These are phyloP conservation scores for Baccha elongata DNA, from an alignment of 2,888 invertebrate genomes.

Conservation along the genomic window DNA sequence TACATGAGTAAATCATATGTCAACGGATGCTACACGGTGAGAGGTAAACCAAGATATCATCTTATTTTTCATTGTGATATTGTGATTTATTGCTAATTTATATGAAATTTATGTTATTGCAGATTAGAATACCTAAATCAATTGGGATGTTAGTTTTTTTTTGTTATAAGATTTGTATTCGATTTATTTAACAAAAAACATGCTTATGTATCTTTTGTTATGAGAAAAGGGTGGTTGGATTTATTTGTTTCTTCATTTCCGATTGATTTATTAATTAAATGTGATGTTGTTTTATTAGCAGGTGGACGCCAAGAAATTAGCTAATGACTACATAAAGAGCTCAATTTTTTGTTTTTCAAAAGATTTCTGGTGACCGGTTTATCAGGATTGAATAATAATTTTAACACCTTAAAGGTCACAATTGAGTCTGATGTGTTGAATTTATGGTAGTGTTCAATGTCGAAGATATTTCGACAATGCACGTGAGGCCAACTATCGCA, in stretches of 20 bases:
- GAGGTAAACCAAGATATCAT: constrained; percentile 21
- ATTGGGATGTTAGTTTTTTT: constrained; percentile 7
- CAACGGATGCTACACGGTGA: constrained; percentile 14
- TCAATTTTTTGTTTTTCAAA: neutral
- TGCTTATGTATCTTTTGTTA: constrained; percentile 2
- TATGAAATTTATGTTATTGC: constrained; percentile 34
- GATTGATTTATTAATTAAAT: neutral
- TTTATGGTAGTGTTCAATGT: no score
- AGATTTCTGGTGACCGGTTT: neutral
- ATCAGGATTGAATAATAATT: neutral
- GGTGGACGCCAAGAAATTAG: constrained; percentile 14
- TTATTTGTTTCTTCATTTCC: neutral
- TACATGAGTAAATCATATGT: constrained; percentile 24
- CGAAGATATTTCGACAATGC: no score
- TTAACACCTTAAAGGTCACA: neutral
- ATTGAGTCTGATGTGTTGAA: no score
- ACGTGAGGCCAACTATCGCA: no score
- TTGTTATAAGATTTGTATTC: constrained; percentile 19
- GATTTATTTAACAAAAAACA: constrained; percentile 20
- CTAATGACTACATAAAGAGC: neutral
- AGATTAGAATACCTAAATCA: constrained; percentile 33
- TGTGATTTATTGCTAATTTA: constrained; percentile 33
- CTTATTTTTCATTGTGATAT: constrained; percentile 29
- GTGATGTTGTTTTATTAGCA: neutral
- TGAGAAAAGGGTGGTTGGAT: neutral